Base-by-base conservation (phyloP, 2,113 vertebrate species). In the Psephotus haematonotus region DNA sequence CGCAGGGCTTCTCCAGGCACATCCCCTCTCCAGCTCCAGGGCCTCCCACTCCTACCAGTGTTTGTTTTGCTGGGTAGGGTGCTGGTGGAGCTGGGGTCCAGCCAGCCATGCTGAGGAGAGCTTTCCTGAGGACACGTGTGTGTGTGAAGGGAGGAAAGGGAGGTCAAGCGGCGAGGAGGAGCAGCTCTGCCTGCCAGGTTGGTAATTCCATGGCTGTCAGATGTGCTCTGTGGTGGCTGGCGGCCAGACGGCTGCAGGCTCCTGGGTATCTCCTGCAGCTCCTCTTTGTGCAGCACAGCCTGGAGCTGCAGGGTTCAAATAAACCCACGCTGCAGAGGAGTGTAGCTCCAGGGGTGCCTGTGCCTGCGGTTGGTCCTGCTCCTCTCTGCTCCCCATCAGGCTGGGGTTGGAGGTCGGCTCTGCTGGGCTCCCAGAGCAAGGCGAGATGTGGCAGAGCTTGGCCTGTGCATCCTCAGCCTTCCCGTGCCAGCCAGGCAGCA, bases 281-380 rank as follows among this genome's bases (percentile, higher is more conserved):
- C 17, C 52, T 69, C 29, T 22, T 46, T 71, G 7, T 59, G 31
- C n/a, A 44, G 70, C 78, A 49, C 37, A 47, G 24, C 85, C 13
- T 55, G 84, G 72, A 68, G 65, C 72, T 62, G 77, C 13, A 43
- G 27, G 19, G 11, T 53, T 69, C 71, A 31, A 28, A 37, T 24
- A 18, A 59, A 8, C n/a, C 18, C 5, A 1, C 0, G 3, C n/a
- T 5, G 1, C 7, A 1, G 47, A 33, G 20, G 33, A 18, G 8
- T 4, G 9, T 7, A 16, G 44, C 76, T 57, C 33, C 9, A 0
- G 80, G 47, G 29, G 25, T 44, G 39, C 50, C 55, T 35, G 0
- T 0, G 2, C 12, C 4, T 1, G 0, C 0, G 0, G 39, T 44
- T 8, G 1, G 43, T 60, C 50, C 37, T 37, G 33, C 9, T 50